These are phyloP conservation scores for Macroglossus sobrinus DNA, from an alignment of 2,113 vertebrate species.

Conservation along the genomic window DNA sequence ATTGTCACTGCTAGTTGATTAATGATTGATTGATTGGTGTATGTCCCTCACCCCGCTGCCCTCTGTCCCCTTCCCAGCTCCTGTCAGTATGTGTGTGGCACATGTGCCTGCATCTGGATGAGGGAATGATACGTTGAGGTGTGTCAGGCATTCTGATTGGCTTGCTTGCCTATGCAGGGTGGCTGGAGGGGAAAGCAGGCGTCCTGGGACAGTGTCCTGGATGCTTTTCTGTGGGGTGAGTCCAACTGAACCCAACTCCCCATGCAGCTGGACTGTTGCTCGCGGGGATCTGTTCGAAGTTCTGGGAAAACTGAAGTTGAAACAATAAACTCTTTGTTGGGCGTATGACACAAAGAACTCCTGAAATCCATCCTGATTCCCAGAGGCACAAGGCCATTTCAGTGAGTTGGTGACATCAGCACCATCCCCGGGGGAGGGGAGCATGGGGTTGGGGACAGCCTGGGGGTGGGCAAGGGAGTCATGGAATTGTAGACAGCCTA, in stretches of 20 bases:
- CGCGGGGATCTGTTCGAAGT: accelerated
- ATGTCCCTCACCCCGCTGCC: accelerated
- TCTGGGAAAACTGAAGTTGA: not conserved
- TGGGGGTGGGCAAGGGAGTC: not conserved
- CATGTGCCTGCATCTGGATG: accelerated
- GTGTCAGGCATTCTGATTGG: not conserved
- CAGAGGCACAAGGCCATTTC: not conserved
- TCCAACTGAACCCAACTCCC: no score
- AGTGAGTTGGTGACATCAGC: not conserved
- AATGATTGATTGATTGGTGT: not conserved
- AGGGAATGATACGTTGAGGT: not conserved
- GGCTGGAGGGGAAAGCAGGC: not conserved
- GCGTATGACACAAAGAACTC: not conserved
- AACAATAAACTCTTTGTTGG: not conserved
- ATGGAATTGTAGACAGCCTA: not conserved
- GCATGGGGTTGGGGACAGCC: not conserved
- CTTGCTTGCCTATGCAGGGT: not conserved
- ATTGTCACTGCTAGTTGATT: accelerated
- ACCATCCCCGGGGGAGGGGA: no score
- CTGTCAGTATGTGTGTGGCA: accelerated
- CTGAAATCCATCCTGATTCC: not conserved
- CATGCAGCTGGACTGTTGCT: no score
- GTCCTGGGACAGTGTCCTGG: not conserved
- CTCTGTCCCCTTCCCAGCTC: not conserved
- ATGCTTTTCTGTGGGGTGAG: no score